Evolutionary conservation across 1,140 invertebrate species (phyloP), one percentile per base, ranked within the genome.

Genomic region (Drosophila trapezifrons): DNA sequence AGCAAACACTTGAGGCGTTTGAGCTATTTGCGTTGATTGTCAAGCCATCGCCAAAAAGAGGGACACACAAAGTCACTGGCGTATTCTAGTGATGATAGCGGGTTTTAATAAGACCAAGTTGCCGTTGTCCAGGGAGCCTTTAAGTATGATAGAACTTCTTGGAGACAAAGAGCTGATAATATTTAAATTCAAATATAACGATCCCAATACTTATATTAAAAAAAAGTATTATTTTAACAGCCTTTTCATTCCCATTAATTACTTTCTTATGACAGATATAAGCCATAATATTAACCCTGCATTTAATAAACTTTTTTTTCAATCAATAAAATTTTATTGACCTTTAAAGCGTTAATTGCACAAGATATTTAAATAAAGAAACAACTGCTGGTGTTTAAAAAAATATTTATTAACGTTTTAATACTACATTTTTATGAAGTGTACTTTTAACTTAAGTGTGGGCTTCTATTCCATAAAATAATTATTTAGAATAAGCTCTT

Each of bases 21-120:
- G 84, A 89, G 84, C 84, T 89, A 89, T 89, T 89, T 89, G 84
- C 84, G 80, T 89, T 89, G 84, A 89, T 89, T 89, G 84, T 87
- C 84, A 89, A 76, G 74, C 52, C 73, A 77, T 60, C 75, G 46
- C 62, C 45, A 76, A 52, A 59, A 60, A 49, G 45, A 71, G 59
- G 56, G 65, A 42, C 51, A 65, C 25, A 55, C 64, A 66, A 46
- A 45, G 35, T 66, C 13, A 64, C 18, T 22, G 22, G 25, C 12
- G 12, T 42, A 32, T 22, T 64, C 46, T 69, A 69, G 65, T 12
- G 65, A 45, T 69, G 65, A 47, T 51, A 69, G 46, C 43, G 32
- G 29, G 18, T 27, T 47, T n/a, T 12, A 7, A 20, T 17, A 42
- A 42, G 40, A 18, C 9, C 40, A 18, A 42, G 17, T 18, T 51